These are phyloP conservation scores for Drosophila jambulina DNA, from an alignment of 1,140 invertebrate genomes.

Conservation along the genomic window DNA sequence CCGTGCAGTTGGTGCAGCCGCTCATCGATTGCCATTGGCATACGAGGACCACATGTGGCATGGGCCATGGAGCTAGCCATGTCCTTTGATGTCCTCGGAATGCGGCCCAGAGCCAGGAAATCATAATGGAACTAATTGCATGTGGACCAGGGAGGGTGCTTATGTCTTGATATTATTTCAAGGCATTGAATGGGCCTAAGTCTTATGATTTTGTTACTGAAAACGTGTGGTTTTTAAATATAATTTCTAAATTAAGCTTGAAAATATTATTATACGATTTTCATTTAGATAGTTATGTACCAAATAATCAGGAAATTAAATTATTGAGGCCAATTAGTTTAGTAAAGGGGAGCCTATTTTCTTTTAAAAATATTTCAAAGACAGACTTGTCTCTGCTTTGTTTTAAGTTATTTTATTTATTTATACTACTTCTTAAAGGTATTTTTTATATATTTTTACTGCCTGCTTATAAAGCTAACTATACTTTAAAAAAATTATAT, in stretches of 20 bases:
- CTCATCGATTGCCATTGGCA: constrained; percentile 73
- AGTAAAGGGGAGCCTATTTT: not conserved
- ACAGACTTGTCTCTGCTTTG: too few species aligned
- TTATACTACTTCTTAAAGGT: too few species aligned
- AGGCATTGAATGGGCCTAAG: not conserved
- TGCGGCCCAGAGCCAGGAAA: not conserved
- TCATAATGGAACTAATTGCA: constrained; percentile 47
- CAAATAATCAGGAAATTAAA: not conserved
- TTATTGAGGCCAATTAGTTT: not conserved
- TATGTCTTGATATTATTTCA: not conserved
- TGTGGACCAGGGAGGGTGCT: not conserved
- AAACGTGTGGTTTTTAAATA: not conserved
- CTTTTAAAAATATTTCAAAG: not conserved
- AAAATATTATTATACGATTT: not conserved
- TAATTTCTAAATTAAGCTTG: too few species aligned
- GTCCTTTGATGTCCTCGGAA: constrained; percentile 7
- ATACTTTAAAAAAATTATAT: too few species aligned
- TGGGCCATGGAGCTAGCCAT: constrained; percentile 7
- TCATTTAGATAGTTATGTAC: too few species aligned
- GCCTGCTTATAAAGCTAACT: too few species aligned
- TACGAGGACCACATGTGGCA: constrained; percentile 48
- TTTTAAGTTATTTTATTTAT: not conserved
- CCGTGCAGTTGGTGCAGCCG: constrained; percentile 70
- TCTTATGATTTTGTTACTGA: not conserved
- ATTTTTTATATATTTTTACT: too few species aligned